Percentiles rank a stretch among this genome's conserved stretches.
phyloP scores from a whole-genome alignment of 2,113 vertebrate genomes.

The Perca flavescens region DNA sequence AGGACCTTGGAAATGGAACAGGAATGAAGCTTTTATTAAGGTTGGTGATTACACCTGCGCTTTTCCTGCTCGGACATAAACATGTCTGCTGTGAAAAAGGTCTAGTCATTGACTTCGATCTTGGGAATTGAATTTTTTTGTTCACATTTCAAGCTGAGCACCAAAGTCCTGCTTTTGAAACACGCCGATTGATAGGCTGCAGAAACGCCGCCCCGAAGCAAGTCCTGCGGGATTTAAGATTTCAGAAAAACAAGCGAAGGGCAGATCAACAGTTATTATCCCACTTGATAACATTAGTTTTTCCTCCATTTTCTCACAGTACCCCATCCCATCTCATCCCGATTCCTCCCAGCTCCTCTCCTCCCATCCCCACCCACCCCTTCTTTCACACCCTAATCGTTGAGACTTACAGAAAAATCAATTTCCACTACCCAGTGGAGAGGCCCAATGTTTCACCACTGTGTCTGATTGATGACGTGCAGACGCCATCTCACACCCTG shows the following conservation, averaged over 20 bases:
- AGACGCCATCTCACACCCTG: slow-evolving; percentile 77
- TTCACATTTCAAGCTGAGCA: slow-evolving; percentile 6
- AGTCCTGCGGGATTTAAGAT: slow-evolving; percentile 13
- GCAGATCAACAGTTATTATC: slow-evolving; percentile 27
- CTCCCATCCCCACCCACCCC: slow-evolving; percentile 12
- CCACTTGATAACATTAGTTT: slow-evolving; percentile 46
- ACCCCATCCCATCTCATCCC: slow-evolving; percentile 31
- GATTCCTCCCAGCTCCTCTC: slow-evolving; percentile 24
- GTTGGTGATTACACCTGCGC: slow-evolving; percentile 46
- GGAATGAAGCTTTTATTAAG: slow-evolving; percentile 26
- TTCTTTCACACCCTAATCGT: slow-evolving; percentile 80
- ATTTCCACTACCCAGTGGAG: slow-evolving; percentile 76
- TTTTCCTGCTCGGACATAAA: slow-evolving; percentile 23
- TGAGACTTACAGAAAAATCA: slow-evolving; percentile 81
- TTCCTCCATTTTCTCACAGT: slow-evolving; percentile 35
- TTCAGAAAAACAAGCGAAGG: slow-evolving; percentile 7
- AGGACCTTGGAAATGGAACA: slow-evolving; percentile 1
- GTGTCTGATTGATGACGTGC: slow-evolving; percentile 82
- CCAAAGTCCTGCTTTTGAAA: slow-evolving; percentile 1
- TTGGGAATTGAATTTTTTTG: slow-evolving; percentile 27
- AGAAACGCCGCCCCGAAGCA: neutral
- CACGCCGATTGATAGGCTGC: neutral
- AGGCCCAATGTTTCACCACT: slow-evolving; percentile 70
- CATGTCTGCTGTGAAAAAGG: slow-evolving; percentile 27
- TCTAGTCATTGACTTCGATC: slow-evolving; percentile 20